Conservation (phyloP, 2,888 invertebrate genomes). For the Osmoderma eremita region DNA sequence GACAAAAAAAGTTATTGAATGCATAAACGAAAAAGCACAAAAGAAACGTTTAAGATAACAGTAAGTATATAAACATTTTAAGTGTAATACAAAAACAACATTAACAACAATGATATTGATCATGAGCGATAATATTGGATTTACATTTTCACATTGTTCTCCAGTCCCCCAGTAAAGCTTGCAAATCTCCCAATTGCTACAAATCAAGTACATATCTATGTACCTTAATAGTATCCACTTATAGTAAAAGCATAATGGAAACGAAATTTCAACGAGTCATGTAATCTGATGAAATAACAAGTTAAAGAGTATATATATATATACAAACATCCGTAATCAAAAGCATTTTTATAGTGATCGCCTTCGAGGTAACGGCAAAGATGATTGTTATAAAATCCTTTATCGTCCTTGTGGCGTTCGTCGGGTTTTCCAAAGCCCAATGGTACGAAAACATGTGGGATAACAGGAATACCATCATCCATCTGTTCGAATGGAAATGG, state of each 20-base stretch:
- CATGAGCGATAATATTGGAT: too few relatives aligned
- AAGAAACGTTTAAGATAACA: too few relatives aligned
- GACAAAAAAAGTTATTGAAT: too few relatives aligned
- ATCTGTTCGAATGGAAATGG: conserved; percentile 87
- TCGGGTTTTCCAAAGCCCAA: conserved; percentile 53
- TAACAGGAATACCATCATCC: conserved; percentile 75
- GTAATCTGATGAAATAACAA: background rate
- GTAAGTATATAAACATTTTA: too few relatives aligned
- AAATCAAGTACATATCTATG: too few relatives aligned
- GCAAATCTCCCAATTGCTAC: background rate
- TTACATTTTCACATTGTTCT: too few relatives aligned
- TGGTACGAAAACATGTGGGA: conserved; percentile 69
- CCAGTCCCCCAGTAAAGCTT: too few relatives aligned
- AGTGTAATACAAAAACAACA: too few relatives aligned
- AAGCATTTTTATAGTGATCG: background rate
- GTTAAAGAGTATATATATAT: conserved; percentile 2
- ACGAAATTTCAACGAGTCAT: background rate
- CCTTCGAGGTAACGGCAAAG: background rate
- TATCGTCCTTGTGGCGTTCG: conserved; percentile 10
- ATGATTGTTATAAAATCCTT: background rate
- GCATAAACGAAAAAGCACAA: too few relatives aligned
- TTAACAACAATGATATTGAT: too few relatives aligned
- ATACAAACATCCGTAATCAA: background rate
- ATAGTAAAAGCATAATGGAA: background rate
- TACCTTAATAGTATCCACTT: too few relatives aligned